Evolutionary conservation across 1,140 invertebrate genomes (phyloP).

Genomic region (Orchesella cincta): DNA sequence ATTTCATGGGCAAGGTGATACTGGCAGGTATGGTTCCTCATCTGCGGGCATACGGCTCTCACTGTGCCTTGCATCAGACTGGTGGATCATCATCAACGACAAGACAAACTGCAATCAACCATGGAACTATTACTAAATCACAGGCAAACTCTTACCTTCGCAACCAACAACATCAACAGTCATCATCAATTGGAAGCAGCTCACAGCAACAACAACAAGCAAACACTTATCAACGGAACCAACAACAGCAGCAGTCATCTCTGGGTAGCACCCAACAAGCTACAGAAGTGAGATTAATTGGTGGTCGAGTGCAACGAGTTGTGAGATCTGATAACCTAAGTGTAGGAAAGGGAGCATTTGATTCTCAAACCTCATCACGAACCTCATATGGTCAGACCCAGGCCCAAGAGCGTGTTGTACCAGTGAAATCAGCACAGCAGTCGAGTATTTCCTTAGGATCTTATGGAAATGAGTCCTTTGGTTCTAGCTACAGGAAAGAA

Average conservation of each 20-base stretch:
- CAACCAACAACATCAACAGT: slow-evolving; percentile 20
- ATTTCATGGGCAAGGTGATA: background rate
- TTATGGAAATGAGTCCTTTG: background rate
- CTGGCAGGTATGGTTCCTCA: background rate
- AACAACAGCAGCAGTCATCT: slow-evolving; percentile 23
- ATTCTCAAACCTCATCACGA: slow-evolving; percentile 41
- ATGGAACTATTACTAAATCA: background rate
- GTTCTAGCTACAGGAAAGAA: slow-evolving; percentile 45
- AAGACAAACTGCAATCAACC: background rate
- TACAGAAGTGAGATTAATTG: background rate
- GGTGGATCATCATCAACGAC: background rate
- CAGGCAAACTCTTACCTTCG: background rate
- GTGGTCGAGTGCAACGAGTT: slow-evolving; percentile 32
- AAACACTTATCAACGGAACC: background rate
- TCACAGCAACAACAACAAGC: background rate
- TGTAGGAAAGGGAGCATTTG: slow-evolving; percentile 43
- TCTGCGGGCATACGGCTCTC: slow-evolving; percentile 13
- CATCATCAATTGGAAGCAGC: slow-evolving; percentile 2
- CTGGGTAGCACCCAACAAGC: background rate
- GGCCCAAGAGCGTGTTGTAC: slow-evolving; percentile 42
- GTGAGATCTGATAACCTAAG: slow-evolving; percentile 40
- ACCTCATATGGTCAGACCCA: slow-evolving; percentile 42
- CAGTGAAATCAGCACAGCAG: slow-evolving; percentile 45
- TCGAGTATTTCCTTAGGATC: slow-evolving; percentile 47
- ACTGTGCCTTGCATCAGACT: slow-evolving; percentile 4